Conservation (phyloP, 2,888 invertebrate species). For the Bembecia ichneumoniformis region DNA sequence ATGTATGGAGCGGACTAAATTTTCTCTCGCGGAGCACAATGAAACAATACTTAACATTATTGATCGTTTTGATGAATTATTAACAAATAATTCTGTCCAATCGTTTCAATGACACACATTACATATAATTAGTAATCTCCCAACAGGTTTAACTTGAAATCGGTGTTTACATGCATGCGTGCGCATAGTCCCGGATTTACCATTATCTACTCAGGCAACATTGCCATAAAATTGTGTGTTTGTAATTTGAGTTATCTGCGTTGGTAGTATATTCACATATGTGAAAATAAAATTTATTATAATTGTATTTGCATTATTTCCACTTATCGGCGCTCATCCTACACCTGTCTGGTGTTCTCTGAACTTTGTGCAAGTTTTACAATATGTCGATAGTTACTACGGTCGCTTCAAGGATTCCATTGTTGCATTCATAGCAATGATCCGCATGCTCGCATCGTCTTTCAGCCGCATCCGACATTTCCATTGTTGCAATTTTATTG, state of each 20-base stretch:
- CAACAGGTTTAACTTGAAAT: background rate
- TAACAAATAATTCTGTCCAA: conserved; percentile 30
- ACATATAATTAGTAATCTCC: background rate
- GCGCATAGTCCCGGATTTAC: background rate
- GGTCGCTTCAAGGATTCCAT: conserved; percentile 62
- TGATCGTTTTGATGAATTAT: conserved; percentile 35
- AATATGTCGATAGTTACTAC: conserved; percentile 59
- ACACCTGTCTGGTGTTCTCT: conserved; percentile 30
- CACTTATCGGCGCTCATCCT: conserved; percentile 8
- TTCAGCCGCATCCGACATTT: conserved; percentile 65
- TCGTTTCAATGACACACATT: conserved; percentile 10
- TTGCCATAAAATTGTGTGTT: background rate
- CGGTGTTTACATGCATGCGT: background rate
- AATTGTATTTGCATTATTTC: conserved; percentile 20
- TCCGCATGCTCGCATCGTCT: conserved; percentile 59
- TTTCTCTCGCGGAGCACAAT: conserved; percentile 15
- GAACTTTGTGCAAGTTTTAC: conserved; percentile 42
- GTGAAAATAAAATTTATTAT: conserved; percentile 16
- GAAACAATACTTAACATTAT: conserved; percentile 35
- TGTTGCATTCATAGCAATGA: conserved; percentile 68
- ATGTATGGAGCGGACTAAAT: conserved; percentile 26
- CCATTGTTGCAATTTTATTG: conserved; percentile 71
- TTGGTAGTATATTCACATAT: background rate
- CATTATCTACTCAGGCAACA: too few relatives aligned
- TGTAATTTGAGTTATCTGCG: background rate